phyloP scores from a whole-genome alignment of 2,888 invertebrate species.

The Drosophila cognata region DNA sequence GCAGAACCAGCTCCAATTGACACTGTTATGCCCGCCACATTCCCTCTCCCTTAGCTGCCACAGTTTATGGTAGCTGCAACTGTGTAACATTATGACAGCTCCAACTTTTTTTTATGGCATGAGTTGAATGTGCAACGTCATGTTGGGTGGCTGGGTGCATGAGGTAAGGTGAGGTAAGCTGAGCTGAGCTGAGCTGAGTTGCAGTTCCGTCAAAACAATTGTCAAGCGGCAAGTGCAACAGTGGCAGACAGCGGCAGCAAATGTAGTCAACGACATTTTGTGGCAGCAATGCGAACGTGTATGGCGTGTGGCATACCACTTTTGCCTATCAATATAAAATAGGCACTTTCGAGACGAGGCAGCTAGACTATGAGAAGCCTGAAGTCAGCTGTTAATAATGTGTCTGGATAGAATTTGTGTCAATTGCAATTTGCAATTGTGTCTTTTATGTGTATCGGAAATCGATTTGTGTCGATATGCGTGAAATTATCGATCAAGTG shows the following conservation, averaged over 20 bases:
- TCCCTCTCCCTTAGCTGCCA: not conserved
- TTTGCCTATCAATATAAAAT: not conserved
- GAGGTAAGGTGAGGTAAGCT: not conserved
- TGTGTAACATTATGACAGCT: slow-evolving; percentile 54
- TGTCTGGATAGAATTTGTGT: not conserved
- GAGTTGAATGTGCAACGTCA: slow-evolving; percentile 31
- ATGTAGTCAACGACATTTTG: slow-evolving; percentile 28
- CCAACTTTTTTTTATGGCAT: slow-evolving; percentile 51
- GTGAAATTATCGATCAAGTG: not conserved
- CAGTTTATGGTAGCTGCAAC: slow-evolving; percentile 20
- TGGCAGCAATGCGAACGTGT: slow-evolving; percentile 7
- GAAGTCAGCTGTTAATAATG: not conserved
- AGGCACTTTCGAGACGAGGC: not conserved
- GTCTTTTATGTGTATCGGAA: not conserved
- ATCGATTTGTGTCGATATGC: not conserved
- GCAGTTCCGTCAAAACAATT: slow-evolving; percentile 36
- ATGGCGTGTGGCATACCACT: slow-evolving; percentile 20
- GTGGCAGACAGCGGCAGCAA: slow-evolving; percentile 11
- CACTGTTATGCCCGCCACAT: not conserved
- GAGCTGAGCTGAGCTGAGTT: not conserved
- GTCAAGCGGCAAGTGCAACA: slow-evolving; percentile 18
- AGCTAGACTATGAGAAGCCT: not conserved
- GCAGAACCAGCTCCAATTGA: slow-evolving; percentile 16
- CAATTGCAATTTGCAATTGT: not conserved
- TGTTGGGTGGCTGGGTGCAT: not conserved